Conservation (phyloP, 1,140 invertebrate species). For the Solenopsis invicta region DNA sequence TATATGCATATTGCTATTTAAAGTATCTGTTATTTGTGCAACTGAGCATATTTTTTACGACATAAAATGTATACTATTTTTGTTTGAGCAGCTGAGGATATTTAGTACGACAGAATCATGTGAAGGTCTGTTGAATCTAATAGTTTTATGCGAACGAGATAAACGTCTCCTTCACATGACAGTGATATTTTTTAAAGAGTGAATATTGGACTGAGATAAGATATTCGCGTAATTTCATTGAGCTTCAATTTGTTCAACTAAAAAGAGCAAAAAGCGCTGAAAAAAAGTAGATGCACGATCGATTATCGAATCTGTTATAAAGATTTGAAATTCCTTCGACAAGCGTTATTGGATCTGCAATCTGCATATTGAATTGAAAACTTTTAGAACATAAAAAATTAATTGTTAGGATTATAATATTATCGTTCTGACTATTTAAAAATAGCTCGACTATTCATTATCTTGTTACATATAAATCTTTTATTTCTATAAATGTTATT, state of each 20-base stretch:
- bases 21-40: not conserved
- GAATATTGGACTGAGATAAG: constrained; percentile 17
- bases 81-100: not conserved
- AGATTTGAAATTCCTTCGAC: not conserved
- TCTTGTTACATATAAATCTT: not conserved
- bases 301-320: not conserved
- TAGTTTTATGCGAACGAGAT: not conserved
- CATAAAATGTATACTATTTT: not conserved
- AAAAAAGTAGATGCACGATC: not conserved
- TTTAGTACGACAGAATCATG: not conserved
- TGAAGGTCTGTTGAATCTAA: not conserved
- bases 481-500: not conserved
- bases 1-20: no score
- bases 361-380: not conserved
- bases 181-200: not conserved
- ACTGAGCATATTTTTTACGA: not conserved
- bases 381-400: not conserved
- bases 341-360: not conserved
- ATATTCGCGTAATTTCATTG: not conserved
- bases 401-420: not conserved
- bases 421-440: not conserved
- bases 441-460: not conserved
- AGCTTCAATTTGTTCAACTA: not conserved
- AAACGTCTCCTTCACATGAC: not conserved
- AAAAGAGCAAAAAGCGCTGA: not conserved